Evolutionary conservation across 2,888 invertebrate genomes (phyloP), one percentile per base, ranked within the genome.

Genomic region (Lycia hirtaria): DNA sequence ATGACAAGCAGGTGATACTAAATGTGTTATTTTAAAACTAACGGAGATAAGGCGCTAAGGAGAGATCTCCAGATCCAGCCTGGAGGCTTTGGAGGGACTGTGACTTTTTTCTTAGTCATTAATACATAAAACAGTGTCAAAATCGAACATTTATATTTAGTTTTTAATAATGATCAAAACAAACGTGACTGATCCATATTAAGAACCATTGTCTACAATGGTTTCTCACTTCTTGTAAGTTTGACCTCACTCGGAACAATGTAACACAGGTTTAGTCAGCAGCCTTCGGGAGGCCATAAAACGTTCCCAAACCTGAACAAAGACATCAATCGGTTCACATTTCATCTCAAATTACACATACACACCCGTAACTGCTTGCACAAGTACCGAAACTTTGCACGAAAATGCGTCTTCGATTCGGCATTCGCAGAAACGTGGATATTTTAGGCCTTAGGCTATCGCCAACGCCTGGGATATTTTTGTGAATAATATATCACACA

Each of bases 261-360:
- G 86, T 83, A 78, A 68, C 65, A 63, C 57, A 68, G 68, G 69
- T 80, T 85, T 80, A 85, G 81, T 83, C 84, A 86, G 85, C 82
- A 86, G 82, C 82, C 83, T 78, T 79, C 71, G 80, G 81, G 81
- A 70, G 69, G 69, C 70, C 78, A 76, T 88, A 88, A 88, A 68
- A 75, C 75, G 30, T 53, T 76, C 65, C 68, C 72, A 71, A 81
- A 81, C 76, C 67, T 76, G 85, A 88, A 91, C 89, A 88, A 88
- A 90, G 90, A 89, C 90, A 91, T 91, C 87, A 88, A 88, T 82
- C 75, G 86, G 81, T 80, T 80, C 87, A 88, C 90, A 90, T 89
- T 88, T 90, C 87, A 88, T 83, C 83, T 81, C 83, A 87, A 90
- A 90, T 89, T 85, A 83, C 87, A 85, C 78, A 60, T 81, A 83